These are phyloP conservation scores for Coptotermes formosanus DNA, from an alignment of 1,140 invertebrate species.

Conservation along the genomic window DNA sequence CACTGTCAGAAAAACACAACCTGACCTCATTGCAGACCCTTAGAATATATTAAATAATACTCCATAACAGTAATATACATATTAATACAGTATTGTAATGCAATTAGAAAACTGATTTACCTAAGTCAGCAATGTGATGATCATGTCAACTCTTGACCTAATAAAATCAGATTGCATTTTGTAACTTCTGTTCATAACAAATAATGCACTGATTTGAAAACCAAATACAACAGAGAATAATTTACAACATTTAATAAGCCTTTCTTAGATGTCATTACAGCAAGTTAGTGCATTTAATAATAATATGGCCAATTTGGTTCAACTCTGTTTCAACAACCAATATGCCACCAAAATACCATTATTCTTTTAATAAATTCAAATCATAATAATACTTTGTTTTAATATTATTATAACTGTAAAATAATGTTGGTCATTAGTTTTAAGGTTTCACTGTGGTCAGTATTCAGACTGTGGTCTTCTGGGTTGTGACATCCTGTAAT, in stretches of 20 bases:
- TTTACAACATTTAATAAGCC: constrained; percentile 7
- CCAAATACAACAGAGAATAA: neutral
- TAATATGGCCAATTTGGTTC: neutral
- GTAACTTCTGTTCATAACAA: neutral
- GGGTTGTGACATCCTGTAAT: too few relatives aligned
- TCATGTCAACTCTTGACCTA: neutral
- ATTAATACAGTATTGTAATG: neutral
- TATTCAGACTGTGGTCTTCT: too few relatives aligned
- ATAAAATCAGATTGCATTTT: neutral
- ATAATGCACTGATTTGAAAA: neutral
- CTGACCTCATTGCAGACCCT: neutral
- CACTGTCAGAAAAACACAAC: neutral
- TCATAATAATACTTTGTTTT: too few relatives aligned
- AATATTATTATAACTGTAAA: too few relatives aligned
- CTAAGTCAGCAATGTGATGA: neutral
- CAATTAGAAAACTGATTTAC: neutral
- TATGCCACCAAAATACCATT: neutral
- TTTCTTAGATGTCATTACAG: neutral
- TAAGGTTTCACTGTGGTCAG: too few relatives aligned
- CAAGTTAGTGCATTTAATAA: neutral
- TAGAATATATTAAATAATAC: constrained; percentile 14
- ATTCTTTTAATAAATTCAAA: too few relatives aligned
- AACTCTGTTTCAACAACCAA: neutral
- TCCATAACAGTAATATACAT: neutral
- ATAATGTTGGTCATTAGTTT: too few relatives aligned